Evolutionary conservation across 1,140 invertebrate species (phyloP).

Genomic region (Plodia interpunctella): DNA sequence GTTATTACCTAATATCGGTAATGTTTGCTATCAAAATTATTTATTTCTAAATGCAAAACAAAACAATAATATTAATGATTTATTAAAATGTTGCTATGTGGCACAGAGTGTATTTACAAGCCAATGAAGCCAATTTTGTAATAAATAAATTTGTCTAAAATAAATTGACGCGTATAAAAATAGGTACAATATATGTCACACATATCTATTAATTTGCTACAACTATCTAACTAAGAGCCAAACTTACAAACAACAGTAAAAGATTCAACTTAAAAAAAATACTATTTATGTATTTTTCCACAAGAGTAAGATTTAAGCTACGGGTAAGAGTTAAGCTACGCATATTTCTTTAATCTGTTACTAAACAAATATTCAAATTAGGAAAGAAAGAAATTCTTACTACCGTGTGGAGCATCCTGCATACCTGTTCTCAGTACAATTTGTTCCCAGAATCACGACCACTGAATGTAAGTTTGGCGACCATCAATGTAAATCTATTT

Average conservation of each 20-base stretch:
- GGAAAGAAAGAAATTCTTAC: too few species aligned
- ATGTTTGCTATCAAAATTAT: too few species aligned
- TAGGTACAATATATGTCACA: neutral
- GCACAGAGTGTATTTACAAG: slow-evolving; percentile 41
- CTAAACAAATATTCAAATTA: too few species aligned
- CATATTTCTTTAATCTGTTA: too few species aligned
- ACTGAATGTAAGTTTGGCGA: neutral
- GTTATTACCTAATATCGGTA: too few species aligned
- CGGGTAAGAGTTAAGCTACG: too few species aligned
- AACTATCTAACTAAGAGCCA: neutral
- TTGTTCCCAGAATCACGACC: neutral
- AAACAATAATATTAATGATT: slow-evolving; percentile 14
- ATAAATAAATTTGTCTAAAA: slow-evolving; percentile 41
- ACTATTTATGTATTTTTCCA: too few species aligned
- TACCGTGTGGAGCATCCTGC: too few species aligned
- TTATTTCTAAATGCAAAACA: neutral
- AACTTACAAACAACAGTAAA: neutral
- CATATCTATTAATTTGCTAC: too few species aligned
- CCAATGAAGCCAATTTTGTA: slow-evolving; percentile 35
- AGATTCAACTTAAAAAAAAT: too few species aligned
- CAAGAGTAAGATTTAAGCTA: too few species aligned
- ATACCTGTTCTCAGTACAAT: too few species aligned
- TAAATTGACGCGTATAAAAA: neutral
- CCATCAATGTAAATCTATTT: slow-evolving; percentile 30
- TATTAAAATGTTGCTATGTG: slow-evolving; percentile 32